Evolutionary conservation across 2,888 invertebrate species (phyloP).

Genomic region (Athetis lepigone): DNA sequence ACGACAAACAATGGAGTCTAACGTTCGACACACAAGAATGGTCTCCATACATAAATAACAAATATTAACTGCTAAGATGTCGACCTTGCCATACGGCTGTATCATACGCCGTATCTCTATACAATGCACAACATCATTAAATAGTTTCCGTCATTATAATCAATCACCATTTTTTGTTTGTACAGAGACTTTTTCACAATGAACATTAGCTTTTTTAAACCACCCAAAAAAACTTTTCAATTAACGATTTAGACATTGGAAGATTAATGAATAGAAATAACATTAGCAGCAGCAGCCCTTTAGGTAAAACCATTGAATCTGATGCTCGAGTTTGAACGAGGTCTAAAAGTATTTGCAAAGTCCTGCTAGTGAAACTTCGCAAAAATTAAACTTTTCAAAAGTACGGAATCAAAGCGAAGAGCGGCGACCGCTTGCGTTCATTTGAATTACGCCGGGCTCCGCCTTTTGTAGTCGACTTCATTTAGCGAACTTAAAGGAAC

Average conservation of each 20-base stretch:
- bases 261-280: constrained; percentile 56
- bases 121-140: constrained; percentile 49
- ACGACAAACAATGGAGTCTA: constrained; percentile 72
- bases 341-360: constrained; percentile 81
- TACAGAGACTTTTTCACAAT: constrained; percentile 47
- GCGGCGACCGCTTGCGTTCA: constrained; percentile 81
- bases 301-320: constrained; percentile 65
- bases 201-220: constrained; percentile 35
- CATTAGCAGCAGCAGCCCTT: constrained; percentile 56
- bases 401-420: constrained; percentile 85
- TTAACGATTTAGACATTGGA: constrained; percentile 52
- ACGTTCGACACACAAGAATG: constrained; percentile 66
- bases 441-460: constrained; percentile 87
- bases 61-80: constrained; percentile 62
- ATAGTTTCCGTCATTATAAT: constrained; percentile 59
- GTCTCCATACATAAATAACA: constrained; percentile 68
- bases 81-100: constrained; percentile 66
- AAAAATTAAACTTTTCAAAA: constrained; percentile 87
- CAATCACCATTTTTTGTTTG: constrained; percentile 51
- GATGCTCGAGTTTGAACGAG: constrained; percentile 71
- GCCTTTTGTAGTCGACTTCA: constrained; percentile 90
- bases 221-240: constrained; percentile 50
- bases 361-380: constrained; percentile 83
- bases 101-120: constrained; percentile 44
- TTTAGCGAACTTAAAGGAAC: constrained; percentile 88